Conservation (phyloP, 2,113 vertebrate species). For the Pangasianodon gigas region DNA sequence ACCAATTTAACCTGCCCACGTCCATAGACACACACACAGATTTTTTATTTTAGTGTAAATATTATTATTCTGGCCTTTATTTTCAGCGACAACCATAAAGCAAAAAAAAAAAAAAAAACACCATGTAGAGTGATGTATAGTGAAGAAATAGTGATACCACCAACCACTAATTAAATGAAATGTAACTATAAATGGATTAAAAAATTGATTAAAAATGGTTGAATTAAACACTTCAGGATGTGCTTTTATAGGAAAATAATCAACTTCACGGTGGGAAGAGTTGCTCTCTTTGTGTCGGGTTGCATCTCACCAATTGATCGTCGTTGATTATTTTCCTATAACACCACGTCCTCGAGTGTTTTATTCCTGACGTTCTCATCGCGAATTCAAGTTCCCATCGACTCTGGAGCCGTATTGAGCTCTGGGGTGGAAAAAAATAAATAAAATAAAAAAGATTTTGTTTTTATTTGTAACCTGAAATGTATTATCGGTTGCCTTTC, state of each 20-base stretch:
- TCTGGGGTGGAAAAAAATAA: background rate
- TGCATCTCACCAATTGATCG: background rate
- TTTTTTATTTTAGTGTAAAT: background rate
- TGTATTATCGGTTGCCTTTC: fast-evolving
- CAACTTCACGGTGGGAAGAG: too few species aligned
- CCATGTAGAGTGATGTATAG: background rate
- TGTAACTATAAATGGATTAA: background rate
- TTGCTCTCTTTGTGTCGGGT: background rate
- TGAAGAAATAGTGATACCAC: background rate
- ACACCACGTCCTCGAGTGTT: background rate
- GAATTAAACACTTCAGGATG: background rate
- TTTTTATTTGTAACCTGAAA: background rate
- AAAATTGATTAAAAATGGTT: background rate
- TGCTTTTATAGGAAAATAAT: background rate
- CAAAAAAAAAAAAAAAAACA: background rate
- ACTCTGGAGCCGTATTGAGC: background rate
- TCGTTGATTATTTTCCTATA: too few species aligned
- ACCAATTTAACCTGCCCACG: background rate
- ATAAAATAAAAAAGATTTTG: too few species aligned
- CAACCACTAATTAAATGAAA: background rate
- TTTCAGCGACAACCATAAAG: background rate
- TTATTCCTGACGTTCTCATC: background rate
- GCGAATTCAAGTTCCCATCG: background rate
- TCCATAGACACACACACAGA: background rate
- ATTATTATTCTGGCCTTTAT: background rate